A percentile compares a stretch with the other conserved stretches of the same genome.
phyloP scores from a whole-genome alignment of 2,113 vertebrate species.

The Rhineura floridana region DNA sequence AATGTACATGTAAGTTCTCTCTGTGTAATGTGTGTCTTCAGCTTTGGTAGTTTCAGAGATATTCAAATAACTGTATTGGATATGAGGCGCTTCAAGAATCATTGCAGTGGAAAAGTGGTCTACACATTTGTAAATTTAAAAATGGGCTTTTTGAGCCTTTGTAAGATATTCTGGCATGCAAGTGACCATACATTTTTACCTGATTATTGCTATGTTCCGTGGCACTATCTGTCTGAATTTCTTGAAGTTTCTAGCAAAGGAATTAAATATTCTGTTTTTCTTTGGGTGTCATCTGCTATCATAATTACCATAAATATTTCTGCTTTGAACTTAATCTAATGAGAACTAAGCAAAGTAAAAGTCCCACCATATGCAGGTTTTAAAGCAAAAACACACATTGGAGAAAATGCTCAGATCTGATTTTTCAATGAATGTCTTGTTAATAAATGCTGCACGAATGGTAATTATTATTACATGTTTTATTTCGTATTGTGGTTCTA shows the following conservation, averaged over 20 bases:
- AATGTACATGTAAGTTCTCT: background rate
- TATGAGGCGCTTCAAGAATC: background rate
- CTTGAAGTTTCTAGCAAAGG: background rate
- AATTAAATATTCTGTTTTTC: background rate
- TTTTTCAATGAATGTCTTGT: background rate
- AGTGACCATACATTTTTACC: background rate
- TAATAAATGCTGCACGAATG: background rate
- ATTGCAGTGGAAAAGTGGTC: no score
- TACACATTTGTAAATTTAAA: background rate
- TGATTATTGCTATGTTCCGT: no score
- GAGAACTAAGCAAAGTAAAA: no score
- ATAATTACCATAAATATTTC: background rate
- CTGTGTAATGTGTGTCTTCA: background rate
- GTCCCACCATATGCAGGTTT: no score
- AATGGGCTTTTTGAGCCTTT: background rate
- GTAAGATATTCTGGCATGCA: background rate
- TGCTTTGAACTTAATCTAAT: no score
- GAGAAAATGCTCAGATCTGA: background rate
- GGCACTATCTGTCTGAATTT: background rate
- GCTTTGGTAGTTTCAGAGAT: background rate
- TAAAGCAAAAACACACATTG: background rate
- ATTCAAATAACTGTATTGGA: background rate
- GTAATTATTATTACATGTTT: no score
- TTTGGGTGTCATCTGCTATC: background rate
- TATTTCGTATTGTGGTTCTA: no score